Percentiles rank a stretch among this genome's conserved stretches.
phyloP scores from a whole-genome alignment of 2,113 vertebrate species.

The Ageneiosus marmoratus region DNA sequence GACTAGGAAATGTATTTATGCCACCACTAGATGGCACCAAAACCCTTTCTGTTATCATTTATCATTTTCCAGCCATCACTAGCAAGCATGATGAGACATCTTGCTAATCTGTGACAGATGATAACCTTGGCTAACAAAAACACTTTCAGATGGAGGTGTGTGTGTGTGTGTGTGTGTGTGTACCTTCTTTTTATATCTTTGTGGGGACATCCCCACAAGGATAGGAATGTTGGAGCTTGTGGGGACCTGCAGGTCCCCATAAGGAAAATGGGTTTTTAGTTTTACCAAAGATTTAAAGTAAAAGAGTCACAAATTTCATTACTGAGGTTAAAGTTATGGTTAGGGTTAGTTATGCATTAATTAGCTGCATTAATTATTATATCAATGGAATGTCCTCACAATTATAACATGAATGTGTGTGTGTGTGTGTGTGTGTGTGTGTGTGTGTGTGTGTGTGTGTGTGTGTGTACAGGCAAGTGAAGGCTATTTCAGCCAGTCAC shows the following conservation, averaged over 20 bases:
- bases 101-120: not conserved
- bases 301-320: too few species aligned
- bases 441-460: conserved; percentile 34
- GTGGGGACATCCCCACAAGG: too few species aligned
- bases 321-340: too few species aligned
- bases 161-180: conserved; percentile 18
- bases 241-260: too few species aligned
- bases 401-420: not conserved
- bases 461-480: conserved; percentile 81
- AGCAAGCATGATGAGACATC: not conserved
- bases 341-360: too few species aligned
- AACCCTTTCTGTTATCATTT: not conserved
- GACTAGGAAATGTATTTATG: not conserved
- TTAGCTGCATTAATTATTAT: too few species aligned
- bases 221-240: too few species aligned
- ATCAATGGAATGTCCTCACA: too few species aligned
- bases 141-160: not conserved
- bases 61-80: not conserved
- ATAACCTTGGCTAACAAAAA: not conserved
- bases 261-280: too few species aligned
- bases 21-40: conserved; percentile 53
- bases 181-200: too few species aligned
- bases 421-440: conserved; percentile 32
- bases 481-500: conserved; percentile 96
- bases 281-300: too few species aligned